Conservation (phyloP, 2,113 vertebrate species). For the Prietella phreatophila region DNA sequence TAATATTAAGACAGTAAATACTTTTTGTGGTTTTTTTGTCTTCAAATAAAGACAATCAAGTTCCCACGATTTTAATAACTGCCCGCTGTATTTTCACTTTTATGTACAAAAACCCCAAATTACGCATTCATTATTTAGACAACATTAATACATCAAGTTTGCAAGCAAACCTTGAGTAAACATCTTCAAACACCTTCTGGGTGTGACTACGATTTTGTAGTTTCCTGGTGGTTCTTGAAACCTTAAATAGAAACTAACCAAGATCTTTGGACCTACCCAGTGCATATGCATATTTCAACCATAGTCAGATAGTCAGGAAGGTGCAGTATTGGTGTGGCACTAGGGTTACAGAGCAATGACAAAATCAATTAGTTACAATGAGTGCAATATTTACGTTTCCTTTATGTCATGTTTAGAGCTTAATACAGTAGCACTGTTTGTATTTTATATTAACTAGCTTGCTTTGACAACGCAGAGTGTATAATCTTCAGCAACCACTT, state of each 20-base stretch:
- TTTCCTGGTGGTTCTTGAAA: background rate
- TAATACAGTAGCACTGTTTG: background rate
- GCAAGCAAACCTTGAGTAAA: background rate
- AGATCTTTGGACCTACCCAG: background rate
- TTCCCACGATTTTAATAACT: background rate
- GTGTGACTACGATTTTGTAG: background rate
- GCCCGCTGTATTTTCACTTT: background rate
- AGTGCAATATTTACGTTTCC: background rate
- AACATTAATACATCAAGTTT: background rate
- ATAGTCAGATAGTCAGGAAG: background rate
- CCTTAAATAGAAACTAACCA: background rate
- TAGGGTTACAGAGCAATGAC: background rate
- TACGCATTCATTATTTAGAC: background rate
- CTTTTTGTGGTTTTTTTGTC: background rate
- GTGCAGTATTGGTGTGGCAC: background rate
- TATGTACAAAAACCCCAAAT: background rate
- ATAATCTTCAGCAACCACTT: background rate
- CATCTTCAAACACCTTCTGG: no score
- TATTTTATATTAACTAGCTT: background rate
- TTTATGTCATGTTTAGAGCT: background rate
- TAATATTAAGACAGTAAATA: background rate
- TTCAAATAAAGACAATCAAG: background rate
- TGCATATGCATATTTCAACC: background rate
- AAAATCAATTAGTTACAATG: background rate
- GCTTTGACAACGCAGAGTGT: background rate